These are phyloP conservation scores for Scelioninae gen. 1 DNA, from an alignment of 2,888 invertebrate genomes.

Conservation along the genomic window DNA sequence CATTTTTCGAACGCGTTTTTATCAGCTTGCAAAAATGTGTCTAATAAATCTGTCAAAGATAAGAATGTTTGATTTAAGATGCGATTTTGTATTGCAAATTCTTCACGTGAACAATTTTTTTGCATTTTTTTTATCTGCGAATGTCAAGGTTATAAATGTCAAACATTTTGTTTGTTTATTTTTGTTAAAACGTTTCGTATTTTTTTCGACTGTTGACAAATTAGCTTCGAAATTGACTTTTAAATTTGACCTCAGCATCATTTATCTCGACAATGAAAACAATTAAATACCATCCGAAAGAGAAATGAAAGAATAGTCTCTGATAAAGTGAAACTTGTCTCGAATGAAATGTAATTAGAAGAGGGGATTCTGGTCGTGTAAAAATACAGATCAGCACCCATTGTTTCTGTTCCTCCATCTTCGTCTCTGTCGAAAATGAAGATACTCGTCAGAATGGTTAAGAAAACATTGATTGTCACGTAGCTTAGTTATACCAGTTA, in stretches of 20 bases:
- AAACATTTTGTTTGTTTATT: too few species aligned
- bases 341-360: constrained; percentile 14
- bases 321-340: constrained; percentile 54
- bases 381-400: background rate
- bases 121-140: too few species aligned
- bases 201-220: too few species aligned
- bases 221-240: too few species aligned
- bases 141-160: too few species aligned
- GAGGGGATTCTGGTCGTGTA: constrained; percentile 25
- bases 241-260: too few species aligned
- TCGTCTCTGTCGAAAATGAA: constrained; percentile 28
- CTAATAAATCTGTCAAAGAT: constrained; percentile 1
- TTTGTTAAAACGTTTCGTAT: too few species aligned
- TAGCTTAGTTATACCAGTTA: constrained; percentile 39
- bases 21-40: background rate
- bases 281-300: constrained; percentile 1
- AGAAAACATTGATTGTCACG: constrained; percentile 62
- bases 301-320: constrained; percentile 26
- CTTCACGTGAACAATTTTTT: too few species aligned
- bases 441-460: constrained; percentile 42
- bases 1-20: background rate
- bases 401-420: constrained; percentile 20
- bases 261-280: too few species aligned
- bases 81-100: too few species aligned
- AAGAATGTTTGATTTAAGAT: background rate